Base-by-base conservation (phyloP, 2,113 vertebrate genomes). In the Siniperca chuatsi region DNA sequence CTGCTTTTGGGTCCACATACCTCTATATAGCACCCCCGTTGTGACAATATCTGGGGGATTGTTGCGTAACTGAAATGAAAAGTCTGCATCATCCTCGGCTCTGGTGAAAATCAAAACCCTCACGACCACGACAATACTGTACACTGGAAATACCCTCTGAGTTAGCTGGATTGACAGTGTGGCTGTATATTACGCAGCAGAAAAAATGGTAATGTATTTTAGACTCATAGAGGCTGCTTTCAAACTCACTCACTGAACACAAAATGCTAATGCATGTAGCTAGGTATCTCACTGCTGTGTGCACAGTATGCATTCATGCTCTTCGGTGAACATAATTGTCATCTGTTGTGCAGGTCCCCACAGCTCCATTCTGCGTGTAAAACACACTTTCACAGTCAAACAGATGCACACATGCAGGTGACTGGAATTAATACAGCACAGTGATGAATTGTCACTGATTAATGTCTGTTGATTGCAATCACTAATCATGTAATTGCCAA, bases 241-340 rank as follows among this genome's bases (percentile, higher is more conserved):
- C 48, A 50, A 62, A 75, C n/a, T 79, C 37, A 25, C 37, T 37
- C 44, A 48, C 2, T 29, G 20, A 58, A 50, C 37, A 64, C 15
- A 64, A 57, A 81, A 57, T 86, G 77, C 16, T 81, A 68, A 83
- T 67, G 25, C 42, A 20, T 15, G 23, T 20, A 9, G 23, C 35
- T 20, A 9, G 2, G 42, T 11, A 25, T 54, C 25, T 55, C 1
- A 6, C 48, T 57, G 33, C 54, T 46, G n/a, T 72, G 8, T 55
- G 64, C 50, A 52, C 18, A 1, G n/a, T 10, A 18, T 66, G 48
- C 18, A 50, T 75, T 50, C n/a, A 37, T 37, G 29, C 18, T 37
- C 23, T 4, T 55, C 66, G 33, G 44, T 68, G 37, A 44, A 55
- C 18, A 25, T 23, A 18, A 37, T 64, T 37, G 57, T 40, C 13